Percentiles rank a stretch among this genome's conserved stretches.
Evolutionary conservation across 2,797 vertebrate species (phyloP).

Genomic region (Emys orbicularis): DNA sequence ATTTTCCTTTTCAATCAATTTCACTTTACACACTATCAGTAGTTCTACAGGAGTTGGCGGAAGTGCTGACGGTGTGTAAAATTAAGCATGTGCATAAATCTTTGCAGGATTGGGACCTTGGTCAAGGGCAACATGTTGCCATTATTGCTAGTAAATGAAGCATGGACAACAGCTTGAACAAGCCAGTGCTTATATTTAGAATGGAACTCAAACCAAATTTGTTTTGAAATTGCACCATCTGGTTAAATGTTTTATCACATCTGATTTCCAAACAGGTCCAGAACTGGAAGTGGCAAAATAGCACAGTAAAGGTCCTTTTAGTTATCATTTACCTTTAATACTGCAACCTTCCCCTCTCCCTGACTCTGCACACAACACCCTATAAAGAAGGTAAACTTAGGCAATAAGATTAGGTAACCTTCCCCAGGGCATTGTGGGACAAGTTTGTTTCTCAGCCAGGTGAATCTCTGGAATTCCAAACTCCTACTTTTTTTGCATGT

Average conservation of each 20-base stretch:
- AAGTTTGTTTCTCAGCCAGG: background rate
- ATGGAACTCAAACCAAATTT: background rate
- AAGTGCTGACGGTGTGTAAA: background rate
- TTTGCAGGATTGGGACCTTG: background rate
- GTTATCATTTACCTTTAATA: background rate
- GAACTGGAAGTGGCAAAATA: background rate
- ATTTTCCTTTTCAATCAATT: background rate
- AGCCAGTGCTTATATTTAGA: background rate
- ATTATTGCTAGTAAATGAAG: background rate
- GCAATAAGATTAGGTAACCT: background rate
- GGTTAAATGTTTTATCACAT: background rate
- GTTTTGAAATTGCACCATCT: background rate
- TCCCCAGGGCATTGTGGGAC: background rate
- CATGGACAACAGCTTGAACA: fast-evolving
- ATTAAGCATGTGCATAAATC: background rate
- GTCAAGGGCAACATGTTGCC: background rate
- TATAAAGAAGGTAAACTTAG: background rate
- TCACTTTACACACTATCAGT: background rate
- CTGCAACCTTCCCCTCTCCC: background rate
- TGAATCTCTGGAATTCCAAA: background rate
- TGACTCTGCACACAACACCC: background rate
- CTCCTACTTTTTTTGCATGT: background rate
- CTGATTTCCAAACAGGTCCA: background rate
- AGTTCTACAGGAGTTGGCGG: background rate
- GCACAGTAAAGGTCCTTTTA: background rate